Evolutionary conservation across 2,888 invertebrate species (phyloP).

Genomic region (Agrilus cyanescens): DNA sequence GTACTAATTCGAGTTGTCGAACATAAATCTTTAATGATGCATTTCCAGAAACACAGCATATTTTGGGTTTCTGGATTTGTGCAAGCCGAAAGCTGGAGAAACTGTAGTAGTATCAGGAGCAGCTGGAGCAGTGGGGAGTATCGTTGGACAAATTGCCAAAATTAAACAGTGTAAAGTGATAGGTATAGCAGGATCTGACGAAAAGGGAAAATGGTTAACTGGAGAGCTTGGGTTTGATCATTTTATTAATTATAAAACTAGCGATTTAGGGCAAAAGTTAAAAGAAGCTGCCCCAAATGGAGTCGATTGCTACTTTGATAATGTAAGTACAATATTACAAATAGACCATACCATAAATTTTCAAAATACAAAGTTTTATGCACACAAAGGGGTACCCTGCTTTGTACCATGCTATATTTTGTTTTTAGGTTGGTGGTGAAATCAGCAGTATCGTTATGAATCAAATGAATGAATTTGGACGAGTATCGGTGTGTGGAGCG

Average conservation of each 20-base stretch:
- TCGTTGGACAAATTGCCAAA: constrained; percentile 71
- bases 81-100: constrained; percentile 58
- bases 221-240: constrained; percentile 54
- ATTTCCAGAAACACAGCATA: constrained; percentile 58
- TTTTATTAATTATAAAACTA: constrained; percentile 61
- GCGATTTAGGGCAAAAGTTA: constrained; percentile 41
- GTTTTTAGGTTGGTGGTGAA: constrained; percentile 49
- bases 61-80: constrained; percentile 61
- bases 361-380: no score
- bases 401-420: no score
- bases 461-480: constrained; percentile 50
- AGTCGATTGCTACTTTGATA: constrained; percentile 67
- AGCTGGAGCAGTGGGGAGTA: constrained; percentile 66
- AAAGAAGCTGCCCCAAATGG: constrained; percentile 53
- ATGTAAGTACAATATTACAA: constrained; percentile 42
- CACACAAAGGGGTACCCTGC: no score
- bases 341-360: no score
- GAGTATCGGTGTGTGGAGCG: constrained; percentile 55
- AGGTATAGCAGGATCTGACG: constrained; percentile 58
- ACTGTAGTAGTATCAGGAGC: constrained; percentile 62
- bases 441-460: constrained; percentile 46
- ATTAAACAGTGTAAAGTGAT: constrained; percentile 57
- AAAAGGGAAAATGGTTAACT: constrained; percentile 54
- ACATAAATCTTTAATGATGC: not conserved
- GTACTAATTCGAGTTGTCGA: not conserved